Base-by-base conservation (phyloP, 2,888 invertebrate species). In the Merodon equestris region DNA sequence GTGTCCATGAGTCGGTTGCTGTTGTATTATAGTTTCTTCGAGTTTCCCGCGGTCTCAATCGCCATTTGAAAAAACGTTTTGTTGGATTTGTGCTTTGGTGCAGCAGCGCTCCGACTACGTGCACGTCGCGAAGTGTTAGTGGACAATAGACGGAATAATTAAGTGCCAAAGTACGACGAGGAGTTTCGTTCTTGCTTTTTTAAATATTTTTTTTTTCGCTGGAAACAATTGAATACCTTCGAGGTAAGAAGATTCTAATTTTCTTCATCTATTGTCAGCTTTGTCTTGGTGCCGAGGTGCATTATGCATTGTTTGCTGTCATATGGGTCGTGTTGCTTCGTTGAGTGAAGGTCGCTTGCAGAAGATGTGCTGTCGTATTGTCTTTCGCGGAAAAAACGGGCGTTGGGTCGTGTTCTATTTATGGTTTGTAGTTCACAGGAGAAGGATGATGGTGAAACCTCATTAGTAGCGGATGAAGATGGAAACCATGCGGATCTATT, bases 201-300 rank as follows among this genome's bases (percentile, higher is more conserved):
- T n/a, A n/a, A n/a, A n/a, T 27, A 7, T 27, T 27, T 27, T 7
- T 4, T 27, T 27, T 7, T 27, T 40, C 17, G 51, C 68, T 61
- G 73, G 68, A 68, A 47, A 79, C 63, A 79, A 79, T 79, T 68
- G 68, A 45, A 66, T 63, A 40, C 27, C 15, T 58, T 61, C 56
- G 63, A 79, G 77, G 77, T 79, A 72, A 68, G 42, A 60, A 42
- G 40, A 34, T 38, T 61, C 34, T 53, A 14, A 1, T 56, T 40
- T 17, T 36, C 13, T 34, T 7, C 12, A 18, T 44, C 34, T 13
- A 12, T 61, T 40, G 36, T 38, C 14, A 27, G n/a, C 51, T 13
- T 17, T 48, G 38, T 19, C 27, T 42, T 9, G 14, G 27, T 40
- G 61, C 9, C 15, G 44, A 15, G 14, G 14, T 34, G 14, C 27